Evolutionary conservation across 1,140 invertebrate species (phyloP).

Genomic region (Papilio polyxenes): DNA sequence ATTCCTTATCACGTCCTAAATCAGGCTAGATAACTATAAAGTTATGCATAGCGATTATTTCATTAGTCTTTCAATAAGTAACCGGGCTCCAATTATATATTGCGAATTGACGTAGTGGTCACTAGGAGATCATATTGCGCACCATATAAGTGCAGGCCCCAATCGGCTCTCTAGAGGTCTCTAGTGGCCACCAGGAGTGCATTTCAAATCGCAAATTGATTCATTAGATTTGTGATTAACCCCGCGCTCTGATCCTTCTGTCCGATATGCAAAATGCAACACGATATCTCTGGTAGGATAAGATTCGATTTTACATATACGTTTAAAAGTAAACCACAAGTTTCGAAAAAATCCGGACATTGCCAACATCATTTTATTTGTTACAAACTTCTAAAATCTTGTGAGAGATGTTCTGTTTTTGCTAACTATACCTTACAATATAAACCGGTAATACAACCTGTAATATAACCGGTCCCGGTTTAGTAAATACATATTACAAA

Average conservation of each 20-base stretch:
- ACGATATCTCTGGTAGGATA: conserved; percentile 54
- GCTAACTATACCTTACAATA: too few relatives aligned
- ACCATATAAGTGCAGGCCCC: neutral
- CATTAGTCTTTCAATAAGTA: conserved; percentile 2
- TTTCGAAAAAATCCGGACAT: conserved; percentile 30
- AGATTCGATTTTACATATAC: conserved; percentile 56
- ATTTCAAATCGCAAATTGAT: conserved; percentile 63
- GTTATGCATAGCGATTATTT: conserved; percentile 22
- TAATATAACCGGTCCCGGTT: too few relatives aligned
- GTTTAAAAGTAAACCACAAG: conserved; percentile 36
- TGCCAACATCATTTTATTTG: neutral
- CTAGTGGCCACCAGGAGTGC: conserved; percentile 50
- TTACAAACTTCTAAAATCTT: too few relatives aligned
- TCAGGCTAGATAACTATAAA: neutral
- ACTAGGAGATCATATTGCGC: conserved; percentile 1
- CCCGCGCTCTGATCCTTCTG: conserved; percentile 56
- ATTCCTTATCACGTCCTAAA: neutral
- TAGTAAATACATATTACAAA: too few relatives aligned
- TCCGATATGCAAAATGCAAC: conserved; percentile 66
- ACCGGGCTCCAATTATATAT: conserved; percentile 2
- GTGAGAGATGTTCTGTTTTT: too few relatives aligned
- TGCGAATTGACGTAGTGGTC: neutral
- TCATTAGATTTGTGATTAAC: conserved; percentile 70
- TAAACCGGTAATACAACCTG: too few relatives aligned
- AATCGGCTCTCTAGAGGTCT: neutral